phyloP scores from a whole-genome alignment of 2,797 vertebrate genomes.

The Sebastes steindachneri region DNA sequence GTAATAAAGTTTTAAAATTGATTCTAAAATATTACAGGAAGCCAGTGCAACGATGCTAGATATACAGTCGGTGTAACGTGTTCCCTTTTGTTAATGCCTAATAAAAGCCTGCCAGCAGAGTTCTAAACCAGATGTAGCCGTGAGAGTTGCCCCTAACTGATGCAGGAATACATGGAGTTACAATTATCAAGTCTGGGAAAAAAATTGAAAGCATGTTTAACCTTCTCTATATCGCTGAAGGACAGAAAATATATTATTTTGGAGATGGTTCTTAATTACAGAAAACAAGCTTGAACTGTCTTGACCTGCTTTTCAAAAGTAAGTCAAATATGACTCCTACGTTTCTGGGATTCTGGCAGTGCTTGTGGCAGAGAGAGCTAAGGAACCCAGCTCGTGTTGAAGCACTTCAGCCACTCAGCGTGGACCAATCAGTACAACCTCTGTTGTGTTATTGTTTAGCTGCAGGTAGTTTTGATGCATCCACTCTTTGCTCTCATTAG shows the following conservation, averaged over 20 bases:
- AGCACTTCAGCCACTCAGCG: background rate
- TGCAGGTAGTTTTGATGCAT: background rate
- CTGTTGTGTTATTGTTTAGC: background rate
- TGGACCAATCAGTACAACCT: background rate
- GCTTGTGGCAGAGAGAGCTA: background rate
- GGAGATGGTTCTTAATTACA: background rate
- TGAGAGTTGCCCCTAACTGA: background rate
- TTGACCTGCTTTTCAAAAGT: background rate
- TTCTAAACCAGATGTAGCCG: background rate
- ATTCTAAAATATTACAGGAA: too few relatives aligned
- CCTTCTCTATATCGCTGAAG: background rate
- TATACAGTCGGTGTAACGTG: background rate
- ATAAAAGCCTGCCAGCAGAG: background rate
- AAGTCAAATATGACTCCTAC: background rate
- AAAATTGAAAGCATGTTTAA: background rate
- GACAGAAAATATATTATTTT: background rate
- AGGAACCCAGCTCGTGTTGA: background rate
- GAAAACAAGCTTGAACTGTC: background rate
- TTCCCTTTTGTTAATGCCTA: background rate
- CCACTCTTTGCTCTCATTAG: background rate
- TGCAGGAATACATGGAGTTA: background rate
- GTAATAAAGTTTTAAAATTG: too few relatives aligned
- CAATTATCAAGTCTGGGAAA: rapidly evolving
- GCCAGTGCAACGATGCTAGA: background rate
- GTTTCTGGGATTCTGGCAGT: background rate